A percentile compares a stretch with the other conserved stretches of the same genome.
phyloP scores from a whole-genome alignment of 2,888 invertebrate species.

The Ectropis crepuscularia region DNA sequence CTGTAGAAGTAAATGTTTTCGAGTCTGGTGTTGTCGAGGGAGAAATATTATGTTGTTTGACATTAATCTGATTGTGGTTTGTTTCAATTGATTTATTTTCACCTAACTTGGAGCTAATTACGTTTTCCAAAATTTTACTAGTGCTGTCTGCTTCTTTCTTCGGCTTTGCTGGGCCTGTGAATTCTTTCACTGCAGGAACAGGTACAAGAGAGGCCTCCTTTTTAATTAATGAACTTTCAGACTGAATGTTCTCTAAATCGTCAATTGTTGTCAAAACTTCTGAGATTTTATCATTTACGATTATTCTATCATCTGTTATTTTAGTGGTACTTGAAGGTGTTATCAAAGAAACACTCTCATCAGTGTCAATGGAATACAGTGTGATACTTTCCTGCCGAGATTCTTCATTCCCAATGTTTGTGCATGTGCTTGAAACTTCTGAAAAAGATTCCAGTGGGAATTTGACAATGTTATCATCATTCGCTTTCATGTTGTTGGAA shows the following conservation, averaged over 20 bases:
- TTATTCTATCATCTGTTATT: constrained; percentile 6
- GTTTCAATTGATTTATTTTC: not conserved
- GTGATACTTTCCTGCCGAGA: constrained; percentile 9
- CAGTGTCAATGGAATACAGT: constrained; percentile 5
- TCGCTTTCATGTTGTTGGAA: not conserved
- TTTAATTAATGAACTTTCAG: not conserved
- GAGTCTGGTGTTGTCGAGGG: not conserved
- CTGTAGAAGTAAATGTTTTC: not conserved
- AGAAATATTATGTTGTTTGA: not conserved
- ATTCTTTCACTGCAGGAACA: constrained; percentile 3
- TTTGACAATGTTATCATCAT: constrained; percentile 6
- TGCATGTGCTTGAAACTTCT: constrained; percentile 15
- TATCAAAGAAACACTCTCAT: constrained; percentile 19
- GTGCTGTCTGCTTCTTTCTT: constrained; percentile 14
- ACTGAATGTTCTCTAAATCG: constrained; percentile 8
- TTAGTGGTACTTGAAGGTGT: constrained; percentile 12
- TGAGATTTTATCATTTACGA: constrained; percentile 8
- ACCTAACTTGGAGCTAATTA: not conserved
- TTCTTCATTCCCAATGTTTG: constrained; percentile 12
- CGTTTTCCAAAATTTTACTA: constrained; percentile 7
- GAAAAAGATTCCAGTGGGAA: constrained; percentile 12
- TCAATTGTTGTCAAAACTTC: constrained; percentile 12
- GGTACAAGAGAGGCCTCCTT: not conserved
- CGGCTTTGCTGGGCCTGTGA: not conserved
- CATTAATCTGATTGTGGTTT: constrained; percentile 6